Conservation (phyloP, 2,888 invertebrate genomes). For the Heliconius ismenius region DNA sequence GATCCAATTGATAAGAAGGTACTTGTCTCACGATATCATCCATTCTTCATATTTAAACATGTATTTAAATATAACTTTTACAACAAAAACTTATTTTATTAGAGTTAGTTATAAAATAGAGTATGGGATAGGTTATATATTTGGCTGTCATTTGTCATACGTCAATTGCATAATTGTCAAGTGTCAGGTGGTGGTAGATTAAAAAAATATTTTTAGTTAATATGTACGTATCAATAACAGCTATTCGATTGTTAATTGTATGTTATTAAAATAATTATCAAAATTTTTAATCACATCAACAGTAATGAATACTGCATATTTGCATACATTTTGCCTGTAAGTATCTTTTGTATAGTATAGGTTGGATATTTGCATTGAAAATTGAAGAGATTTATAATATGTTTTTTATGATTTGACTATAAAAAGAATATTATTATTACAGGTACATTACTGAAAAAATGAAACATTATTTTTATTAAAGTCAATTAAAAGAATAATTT, state of each 20-base stretch:
- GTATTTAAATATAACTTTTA: conserved; percentile 52
- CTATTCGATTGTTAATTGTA: background rate
- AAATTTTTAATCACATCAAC: too few species aligned
- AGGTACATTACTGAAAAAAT: too few species aligned
- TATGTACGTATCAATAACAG: background rate
- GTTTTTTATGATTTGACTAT: too few species aligned
- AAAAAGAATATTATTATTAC: too few species aligned
- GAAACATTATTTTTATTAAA: too few species aligned
- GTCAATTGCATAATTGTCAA: conserved; percentile 25
- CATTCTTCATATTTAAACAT: conserved; percentile 79
- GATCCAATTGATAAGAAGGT: conserved; percentile 74
- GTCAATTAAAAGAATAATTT: too few species aligned
- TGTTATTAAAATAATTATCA: too few species aligned
- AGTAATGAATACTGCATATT: too few species aligned
- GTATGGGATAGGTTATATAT: conserved; percentile 32
- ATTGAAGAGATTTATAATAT: too few species aligned
- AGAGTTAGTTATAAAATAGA: conserved; percentile 15
- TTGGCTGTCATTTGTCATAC: conserved; percentile 36
- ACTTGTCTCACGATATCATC: conserved; percentile 76
- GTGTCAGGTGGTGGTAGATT: background rate
- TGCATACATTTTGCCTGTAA: too few species aligned
- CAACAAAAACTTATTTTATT: conserved; percentile 32
- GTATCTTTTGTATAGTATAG: too few species aligned
- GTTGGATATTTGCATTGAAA: too few species aligned
- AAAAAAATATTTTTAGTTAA: background rate